Evolutionary conservation across 2,888 invertebrate genomes (phyloP).

Genomic region (Shargacucullia verbasci): DNA sequence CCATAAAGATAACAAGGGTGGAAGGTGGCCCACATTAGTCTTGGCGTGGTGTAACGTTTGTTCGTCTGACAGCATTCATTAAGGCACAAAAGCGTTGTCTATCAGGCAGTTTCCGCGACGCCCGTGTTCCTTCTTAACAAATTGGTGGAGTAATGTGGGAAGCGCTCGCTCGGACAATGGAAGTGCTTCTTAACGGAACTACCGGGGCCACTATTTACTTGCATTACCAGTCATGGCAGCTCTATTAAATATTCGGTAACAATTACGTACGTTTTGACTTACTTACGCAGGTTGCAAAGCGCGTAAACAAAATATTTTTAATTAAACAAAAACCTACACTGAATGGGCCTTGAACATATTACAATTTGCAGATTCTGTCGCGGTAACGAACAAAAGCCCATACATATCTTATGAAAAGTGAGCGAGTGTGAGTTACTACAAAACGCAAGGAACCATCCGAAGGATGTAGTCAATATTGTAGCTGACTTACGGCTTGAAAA

Average conservation of each 20-base stretch:
- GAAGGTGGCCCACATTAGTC: slow-evolving; percentile 80
- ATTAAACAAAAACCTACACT: not conserved
- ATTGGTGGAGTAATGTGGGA: slow-evolving; percentile 77
- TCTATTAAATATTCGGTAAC: slow-evolving; percentile 50
- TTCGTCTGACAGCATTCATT: slow-evolving; percentile 84
- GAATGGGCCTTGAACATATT: too few species aligned
- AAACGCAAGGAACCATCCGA: too few species aligned
- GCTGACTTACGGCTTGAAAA: too few species aligned
- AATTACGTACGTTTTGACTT: slow-evolving; percentile 25
- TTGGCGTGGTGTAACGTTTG: slow-evolving; percentile 73
- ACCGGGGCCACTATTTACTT: slow-evolving; percentile 59
- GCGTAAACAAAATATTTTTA: too few species aligned
- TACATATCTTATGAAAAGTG: too few species aligned
- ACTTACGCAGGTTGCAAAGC: not conserved
- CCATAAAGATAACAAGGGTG: slow-evolving; percentile 79
- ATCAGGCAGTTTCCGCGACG: slow-evolving; percentile 78
- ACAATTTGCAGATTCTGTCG: too few species aligned
- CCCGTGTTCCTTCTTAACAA: slow-evolving; percentile 76
- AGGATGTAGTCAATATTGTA: too few species aligned
- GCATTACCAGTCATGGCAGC: slow-evolving; percentile 43
- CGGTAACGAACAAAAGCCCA: too few species aligned
- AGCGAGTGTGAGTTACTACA: too few species aligned
- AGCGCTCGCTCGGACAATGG: slow-evolving; percentile 70
- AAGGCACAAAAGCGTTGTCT: slow-evolving; percentile 82
- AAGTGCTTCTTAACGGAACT: slow-evolving; percentile 60